Percentiles rank a stretch among this genome's conserved stretches.
Evolutionary conservation across 2,797 vertebrate species (phyloP).

Genomic region (Rhadinocentrus ornatus): DNA sequence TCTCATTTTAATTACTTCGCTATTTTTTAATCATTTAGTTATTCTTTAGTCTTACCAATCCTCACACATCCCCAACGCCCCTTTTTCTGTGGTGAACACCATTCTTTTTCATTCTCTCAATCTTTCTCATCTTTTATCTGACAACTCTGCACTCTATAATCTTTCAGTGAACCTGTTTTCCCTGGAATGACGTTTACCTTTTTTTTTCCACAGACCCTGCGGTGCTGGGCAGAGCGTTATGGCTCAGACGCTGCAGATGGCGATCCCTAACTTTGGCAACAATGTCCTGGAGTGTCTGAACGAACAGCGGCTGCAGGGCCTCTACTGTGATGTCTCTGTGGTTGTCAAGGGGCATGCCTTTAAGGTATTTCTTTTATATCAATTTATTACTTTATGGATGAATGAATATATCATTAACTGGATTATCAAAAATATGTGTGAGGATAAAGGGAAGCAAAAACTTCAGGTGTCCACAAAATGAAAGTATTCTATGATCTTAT

Average conservation of each 20-base stretch:
- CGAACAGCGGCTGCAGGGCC: conserved; percentile 96
- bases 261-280: conserved; percentile 98
- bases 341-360: conserved; percentile 97
- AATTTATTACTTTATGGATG: background rate
- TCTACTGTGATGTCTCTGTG: conserved; percentile 96
- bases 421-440: background rate
- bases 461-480: too few relatives aligned
- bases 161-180: background rate
- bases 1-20: background rate
- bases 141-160: background rate
- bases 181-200: background rate
- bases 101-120: background rate
- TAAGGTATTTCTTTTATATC: conserved; percentile 74
- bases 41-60: background rate
- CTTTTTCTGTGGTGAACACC: background rate
- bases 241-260: conserved; percentile 98
- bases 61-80: background rate
- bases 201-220: conserved; percentile 69
- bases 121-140: background rate
- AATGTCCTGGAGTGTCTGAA: conserved; percentile 97
- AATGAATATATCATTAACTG: background rate
- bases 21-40: background rate
- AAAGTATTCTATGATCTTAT: too few relatives aligned
- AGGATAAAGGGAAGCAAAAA: background rate
- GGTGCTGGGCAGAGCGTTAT: conserved; percentile 84